Evolutionary conservation across 2,797 vertebrate genomes (phyloP), one percentile per base, ranked within the genome.

Genomic region (Hephaestus fuliginosus): DNA sequence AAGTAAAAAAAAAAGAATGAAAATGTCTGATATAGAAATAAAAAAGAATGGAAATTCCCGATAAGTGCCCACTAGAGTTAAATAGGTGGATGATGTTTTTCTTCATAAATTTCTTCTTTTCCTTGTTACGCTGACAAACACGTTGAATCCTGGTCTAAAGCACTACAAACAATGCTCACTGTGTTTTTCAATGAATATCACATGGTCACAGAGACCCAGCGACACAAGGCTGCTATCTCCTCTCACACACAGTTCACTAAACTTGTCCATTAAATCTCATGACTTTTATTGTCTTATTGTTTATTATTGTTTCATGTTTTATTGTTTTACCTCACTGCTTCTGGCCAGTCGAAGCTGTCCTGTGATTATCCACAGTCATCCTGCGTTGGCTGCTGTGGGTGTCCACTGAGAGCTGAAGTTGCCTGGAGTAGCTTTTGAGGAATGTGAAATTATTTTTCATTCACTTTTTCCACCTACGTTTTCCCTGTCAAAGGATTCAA

Each of bases 171-270:
- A 84, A 43, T 53, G 30, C 53, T 70, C 11, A 13, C 20, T 77
- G 63, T 77, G 36, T 66, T 67, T 86, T 63, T 64, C 25, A 78
- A 77, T 88, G 57, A 73, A n/a, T 43, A 43, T 87, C 85, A 88
- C 83, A 89, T 80, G 81, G 25, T 51, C 17, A 18, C 22, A 56
- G 14, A 80, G 62, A 77, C 15, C 41, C 58, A 52, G 60, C 44
- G 41, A 86, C 82, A 83, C 77, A 82, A 87, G 78, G 60, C 64
- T 41, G 49, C 53, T 52, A 25, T 44, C 66, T 56, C 51, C 78
- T 65, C 71, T 72, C 20, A 58, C 39, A 49, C 25, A 28, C 64
- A 71, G 36, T 62, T 53, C 52, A 33, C 28, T 76, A 7, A 66
- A 86, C 1, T 22, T 33, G 3, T 49, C 63, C 3, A 46, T 70